These are phyloP conservation scores for Himalopsyche anomala DNA, from an alignment of 2,888 invertebrate species.

Conservation along the genomic window DNA sequence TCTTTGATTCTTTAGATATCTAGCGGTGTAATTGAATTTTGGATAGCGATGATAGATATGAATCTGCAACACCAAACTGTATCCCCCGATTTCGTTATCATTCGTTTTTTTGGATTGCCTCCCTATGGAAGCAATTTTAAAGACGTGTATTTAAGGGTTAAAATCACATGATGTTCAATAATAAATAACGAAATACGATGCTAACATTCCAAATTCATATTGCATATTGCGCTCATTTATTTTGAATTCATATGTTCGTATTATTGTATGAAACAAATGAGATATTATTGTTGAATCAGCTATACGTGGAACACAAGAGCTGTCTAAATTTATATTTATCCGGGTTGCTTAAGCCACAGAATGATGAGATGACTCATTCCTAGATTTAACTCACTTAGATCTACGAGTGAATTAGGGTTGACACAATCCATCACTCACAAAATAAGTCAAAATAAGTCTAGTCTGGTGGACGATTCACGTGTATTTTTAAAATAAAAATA, in stretches of 20 bases:
- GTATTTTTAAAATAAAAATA: too few species aligned
- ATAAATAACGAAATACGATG: background rate
- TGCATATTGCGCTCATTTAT: constrained; percentile 1
- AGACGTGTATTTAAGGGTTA: too few species aligned
- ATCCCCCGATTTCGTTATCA: too few species aligned
- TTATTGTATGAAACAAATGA: background rate
- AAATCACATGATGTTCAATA: background rate
- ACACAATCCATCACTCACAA: background rate
- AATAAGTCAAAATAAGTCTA: too few species aligned
- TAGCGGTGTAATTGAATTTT: too few species aligned
- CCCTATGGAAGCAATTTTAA: too few species aligned
- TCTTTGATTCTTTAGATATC: too few species aligned
- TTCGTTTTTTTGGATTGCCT: too few species aligned
- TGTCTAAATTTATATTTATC: constrained; percentile 29
- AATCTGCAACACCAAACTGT: too few species aligned
- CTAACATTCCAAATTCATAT: background rate
- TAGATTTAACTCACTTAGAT: constrained; percentile 13
- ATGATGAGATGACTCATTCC: constrained; percentile 27
- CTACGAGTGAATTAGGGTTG: constrained; percentile 8
- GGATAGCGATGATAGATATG: too few species aligned
- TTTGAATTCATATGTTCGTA: background rate
- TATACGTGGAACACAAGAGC: background rate
- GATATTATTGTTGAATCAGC: constrained; percentile 40
- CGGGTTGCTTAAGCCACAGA: background rate
- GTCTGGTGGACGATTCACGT: too few species aligned